Evolutionary conservation across 2,797 vertebrate species (phyloP), one percentile per base, ranked within the genome.

Genomic region (Chiropotes sagulatus): DNA sequence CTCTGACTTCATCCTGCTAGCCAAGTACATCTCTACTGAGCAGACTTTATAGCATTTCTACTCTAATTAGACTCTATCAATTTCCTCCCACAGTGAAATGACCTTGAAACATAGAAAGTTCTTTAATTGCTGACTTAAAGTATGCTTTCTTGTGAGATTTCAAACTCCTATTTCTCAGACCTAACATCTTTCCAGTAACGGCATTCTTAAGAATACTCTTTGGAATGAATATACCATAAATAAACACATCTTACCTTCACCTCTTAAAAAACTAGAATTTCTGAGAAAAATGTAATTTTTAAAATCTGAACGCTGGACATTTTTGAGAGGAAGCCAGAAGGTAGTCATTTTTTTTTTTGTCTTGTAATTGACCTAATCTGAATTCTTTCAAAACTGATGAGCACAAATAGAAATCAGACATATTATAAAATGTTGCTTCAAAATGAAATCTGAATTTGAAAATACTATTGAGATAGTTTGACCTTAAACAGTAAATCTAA

Each of bases 81-180:
- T 97, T 96, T 96, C 93, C 92, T 97, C 94, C 94, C 52, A n/a
- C 96, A 94, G 95, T 36, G 92, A 97, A 97, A 97, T 97, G 95
- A 98, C 97, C 97, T 97, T 97, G 97, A 97, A 95, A 96, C 88
- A 76, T 17, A 90, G 73, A 84, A 95, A 75, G 84, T 76, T 39
- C 72, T 92, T 95, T 78, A n/a, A 36, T 20, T 41, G 90, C 64
- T 94, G 28, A 15, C 79, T 96, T 83, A 80, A 97, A 97, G 95
- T 92, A 94, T 81, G 75, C 79, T 86, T 98, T 95, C 91, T 96
- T 79, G 57, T 96, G 93, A 97, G 73, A 78, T 92, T 89, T 70
- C 57, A 46, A 95, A 36, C 12, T 67, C 24, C 13, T 54, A 48
- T 83, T 90, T 92, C 36, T 95, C 70, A 94, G 44, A 54, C 46